Evolutionary conservation across 1,140 invertebrate genomes (phyloP), one percentile per base, ranked within the genome.

Genomic region (Sminthurides bifidus): DNA sequence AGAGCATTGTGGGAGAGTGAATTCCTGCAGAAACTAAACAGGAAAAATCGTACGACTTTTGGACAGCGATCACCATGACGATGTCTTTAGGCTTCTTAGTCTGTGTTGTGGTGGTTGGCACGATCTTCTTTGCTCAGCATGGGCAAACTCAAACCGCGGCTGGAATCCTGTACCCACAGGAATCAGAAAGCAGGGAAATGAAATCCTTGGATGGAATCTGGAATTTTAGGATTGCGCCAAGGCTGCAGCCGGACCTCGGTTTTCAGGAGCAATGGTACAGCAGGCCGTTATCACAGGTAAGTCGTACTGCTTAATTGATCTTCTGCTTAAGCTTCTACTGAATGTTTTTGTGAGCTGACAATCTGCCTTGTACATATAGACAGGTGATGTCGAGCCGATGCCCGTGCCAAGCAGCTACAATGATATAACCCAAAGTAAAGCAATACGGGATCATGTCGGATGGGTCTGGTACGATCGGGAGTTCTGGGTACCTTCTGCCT

Each of bases 381-480:
- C 62, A 30, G 69, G 68, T 17, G 52, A 70, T 52, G 72, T 76
- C 0, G 75, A 78, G 33, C 76, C 81, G 21, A 95, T 96, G 90
- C 92, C 93, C 19, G 92, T 97, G 15, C 94, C 94, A 0, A 81
- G 89, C 0, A 94, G 90, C 64, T 98, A 90, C 73, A 98, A 98
- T 70, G 94, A 98, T 67, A 80, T 98, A n/a, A 90, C 88, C 0
- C 81, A 84, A 56, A 84, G 92, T 24, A 74, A 72, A 21, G 70
- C 73, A 2, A 68, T 97, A 4, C 72, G 92, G 29, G 91, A 97
- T 72, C 91, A 96, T 73, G 80, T 96, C n/a, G 94, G 94, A 0
- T 81, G 90, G 66, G 92, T 86, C 17, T 92, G 89, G 89, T 93
- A 93, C 68, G 83, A 91, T 61, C 76, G 81, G 41, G 76, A 72